Evolutionary conservation across 2,113 vertebrate genomes (phyloP).

Genomic region (Mastomys coucha): DNA sequence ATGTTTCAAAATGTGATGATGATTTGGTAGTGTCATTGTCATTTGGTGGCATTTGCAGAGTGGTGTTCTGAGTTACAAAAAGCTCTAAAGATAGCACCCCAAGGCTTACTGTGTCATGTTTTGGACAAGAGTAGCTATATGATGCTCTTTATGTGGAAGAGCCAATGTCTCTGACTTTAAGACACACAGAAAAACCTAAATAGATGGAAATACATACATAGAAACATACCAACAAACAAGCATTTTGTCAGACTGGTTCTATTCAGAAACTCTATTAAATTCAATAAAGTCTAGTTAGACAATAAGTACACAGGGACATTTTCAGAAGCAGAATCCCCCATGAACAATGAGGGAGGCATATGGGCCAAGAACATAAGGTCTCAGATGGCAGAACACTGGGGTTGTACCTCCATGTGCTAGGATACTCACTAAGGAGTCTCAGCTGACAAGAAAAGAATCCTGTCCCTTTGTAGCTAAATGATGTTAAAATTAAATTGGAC

Average conservation of each 20-base stretch:
- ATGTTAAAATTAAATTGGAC: not conserved
- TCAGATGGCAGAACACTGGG: not conserved
- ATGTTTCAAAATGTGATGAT: not conserved
- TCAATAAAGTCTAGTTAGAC: not conserved
- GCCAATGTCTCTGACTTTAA: constrained; percentile 15
- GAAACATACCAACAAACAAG: not conserved
- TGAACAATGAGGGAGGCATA: not conserved
- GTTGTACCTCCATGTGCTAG: not conserved
- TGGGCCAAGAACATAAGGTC: not conserved
- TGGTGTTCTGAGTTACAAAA: not conserved
- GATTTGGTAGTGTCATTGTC: rapidly evolving
- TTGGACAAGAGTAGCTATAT: not conserved
- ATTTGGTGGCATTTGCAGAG: not conserved
- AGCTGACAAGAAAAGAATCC: not conserved
- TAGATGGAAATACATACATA: not conserved
- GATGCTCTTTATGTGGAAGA: not conserved
- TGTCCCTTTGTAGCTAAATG: not conserved
- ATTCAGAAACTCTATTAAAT: constrained; percentile 38
- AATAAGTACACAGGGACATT: not conserved
- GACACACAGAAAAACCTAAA: constrained; percentile 35
- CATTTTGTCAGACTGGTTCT: not conserved
- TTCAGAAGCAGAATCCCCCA: not conserved
- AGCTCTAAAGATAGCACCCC: not conserved
- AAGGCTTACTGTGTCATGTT: not conserved
- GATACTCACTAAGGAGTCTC: not conserved